Evolutionary conservation across 1,140 invertebrate genomes (phyloP).

Genomic region (Lycorma delicatula): DNA sequence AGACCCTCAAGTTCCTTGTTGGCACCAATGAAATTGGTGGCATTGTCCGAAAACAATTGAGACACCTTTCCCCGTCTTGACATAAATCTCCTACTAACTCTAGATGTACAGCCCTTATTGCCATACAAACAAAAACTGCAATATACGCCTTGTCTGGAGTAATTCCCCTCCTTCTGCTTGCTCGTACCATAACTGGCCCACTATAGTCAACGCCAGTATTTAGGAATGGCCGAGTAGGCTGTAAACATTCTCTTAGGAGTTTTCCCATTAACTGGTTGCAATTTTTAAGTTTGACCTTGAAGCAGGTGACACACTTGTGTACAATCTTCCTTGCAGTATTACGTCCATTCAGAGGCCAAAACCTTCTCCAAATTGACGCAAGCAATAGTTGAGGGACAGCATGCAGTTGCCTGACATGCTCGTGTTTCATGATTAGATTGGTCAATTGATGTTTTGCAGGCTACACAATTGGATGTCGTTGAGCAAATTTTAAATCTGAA

Average conservation of each 20-base stretch:
- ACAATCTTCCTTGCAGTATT: too few species aligned
- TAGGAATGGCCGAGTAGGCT: not conserved
- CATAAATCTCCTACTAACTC: slow-evolving; percentile 34
- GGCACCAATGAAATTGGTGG: slow-evolving; percentile 30
- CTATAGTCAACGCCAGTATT: slow-evolving; percentile 29
- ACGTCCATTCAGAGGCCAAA: too few species aligned
- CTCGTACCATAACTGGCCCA: slow-evolving; percentile 30
- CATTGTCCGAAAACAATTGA: slow-evolving; percentile 32
- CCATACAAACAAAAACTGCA: slow-evolving; percentile 34
- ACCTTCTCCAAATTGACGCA: too few species aligned
- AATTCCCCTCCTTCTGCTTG: slow-evolving; percentile 12
- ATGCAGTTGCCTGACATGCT: too few species aligned
- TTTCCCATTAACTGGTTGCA: slow-evolving; percentile 5
- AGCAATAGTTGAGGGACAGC: too few species aligned
- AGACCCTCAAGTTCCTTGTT: slow-evolving; percentile 18
- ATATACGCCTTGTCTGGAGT: slow-evolving; percentile 32
- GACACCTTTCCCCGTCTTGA: slow-evolving; percentile 23
- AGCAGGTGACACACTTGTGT: too few species aligned
- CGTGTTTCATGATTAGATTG: too few species aligned
- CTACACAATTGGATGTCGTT: too few species aligned
- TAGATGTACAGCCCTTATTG: slow-evolving; percentile 34
- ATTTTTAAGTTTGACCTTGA: too few species aligned
- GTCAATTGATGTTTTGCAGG: too few species aligned
- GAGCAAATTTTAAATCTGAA: too few species aligned
- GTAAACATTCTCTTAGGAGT: slow-evolving; percentile 1